Evolutionary conservation across 37 sponge, comb jelly and placozoan species (phyloP).

Genomic region (Halisarca cf. caerulea): DNA sequence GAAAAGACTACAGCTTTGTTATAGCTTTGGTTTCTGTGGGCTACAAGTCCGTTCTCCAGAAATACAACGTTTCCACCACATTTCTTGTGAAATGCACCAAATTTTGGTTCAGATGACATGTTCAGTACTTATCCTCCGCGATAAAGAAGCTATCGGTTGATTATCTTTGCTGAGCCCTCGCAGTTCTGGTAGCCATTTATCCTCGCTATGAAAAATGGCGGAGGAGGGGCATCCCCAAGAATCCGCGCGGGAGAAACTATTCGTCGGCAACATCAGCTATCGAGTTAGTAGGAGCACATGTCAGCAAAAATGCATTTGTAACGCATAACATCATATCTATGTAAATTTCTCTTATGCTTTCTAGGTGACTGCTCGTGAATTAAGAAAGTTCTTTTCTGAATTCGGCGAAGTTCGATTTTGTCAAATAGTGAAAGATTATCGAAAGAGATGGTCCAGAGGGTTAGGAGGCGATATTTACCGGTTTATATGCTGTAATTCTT

Average conservation of each 20-base stretch:
- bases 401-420: constrained; percentile 46
- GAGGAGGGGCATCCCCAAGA: neutral
- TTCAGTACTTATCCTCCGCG: too few relatives aligned
- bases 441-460: constrained; percentile 67
- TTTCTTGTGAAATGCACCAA: constrained; percentile 70
- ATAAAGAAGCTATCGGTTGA: too few relatives aligned
- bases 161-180: neutral
- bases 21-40: constrained; percentile 84
- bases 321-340: neutral
- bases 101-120: neutral
- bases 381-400: constrained; percentile 45
- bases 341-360: neutral
- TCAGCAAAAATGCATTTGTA: neutral
- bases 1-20: constrained; percentile 86
- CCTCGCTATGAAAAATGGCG: constrained; percentile 17
- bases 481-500: too few relatives aligned
- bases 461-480: constrained; percentile 14
- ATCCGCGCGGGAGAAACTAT: constrained; percentile 8
- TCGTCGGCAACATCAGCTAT: constrained; percentile 74
- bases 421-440: constrained; percentile 61
- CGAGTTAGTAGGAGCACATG: constrained; percentile 25
- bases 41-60: constrained; percentile 67
- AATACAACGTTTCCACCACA: constrained; percentile 77
- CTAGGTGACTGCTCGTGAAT: constrained; percentile 29
- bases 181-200: neutral